Conservation (phyloP, 2,797 vertebrate genomes). For the Ataeniobius toweri region DNA sequence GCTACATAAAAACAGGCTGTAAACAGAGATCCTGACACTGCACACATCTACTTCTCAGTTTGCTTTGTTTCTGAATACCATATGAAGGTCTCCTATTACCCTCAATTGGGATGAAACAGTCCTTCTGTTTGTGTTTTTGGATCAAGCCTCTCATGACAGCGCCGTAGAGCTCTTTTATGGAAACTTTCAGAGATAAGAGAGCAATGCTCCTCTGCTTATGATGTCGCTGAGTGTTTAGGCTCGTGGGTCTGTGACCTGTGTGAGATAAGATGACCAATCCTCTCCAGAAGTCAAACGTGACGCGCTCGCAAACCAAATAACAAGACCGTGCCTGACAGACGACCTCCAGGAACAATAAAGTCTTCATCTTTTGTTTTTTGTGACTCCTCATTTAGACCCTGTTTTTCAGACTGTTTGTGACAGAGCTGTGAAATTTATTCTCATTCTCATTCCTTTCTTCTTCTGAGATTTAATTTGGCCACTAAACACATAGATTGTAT, state of each 20-base stretch:
- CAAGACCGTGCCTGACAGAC: constrained; percentile 43
- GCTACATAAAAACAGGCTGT: background rate
- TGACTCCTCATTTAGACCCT: background rate
- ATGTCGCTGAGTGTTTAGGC: constrained; percentile 4
- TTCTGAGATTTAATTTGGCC: background rate
- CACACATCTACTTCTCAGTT: too few species aligned
- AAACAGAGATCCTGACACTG: background rate
- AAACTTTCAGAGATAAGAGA: constrained; percentile 43
- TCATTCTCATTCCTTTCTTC: background rate
- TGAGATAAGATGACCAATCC: constrained; percentile 43
- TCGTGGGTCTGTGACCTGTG: constrained; percentile 31
- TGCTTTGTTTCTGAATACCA: background rate
- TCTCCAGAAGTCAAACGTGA: constrained; percentile 36
- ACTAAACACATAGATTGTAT: constrained; percentile 17
- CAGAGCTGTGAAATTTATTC: background rate
- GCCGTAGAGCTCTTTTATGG: constrained; percentile 8
- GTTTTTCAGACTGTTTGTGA: constrained; percentile 4
- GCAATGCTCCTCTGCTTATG: constrained; percentile 38
- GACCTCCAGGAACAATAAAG: constrained; percentile 11
- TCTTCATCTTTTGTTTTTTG: background rate
- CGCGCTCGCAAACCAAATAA: constrained; percentile 39
- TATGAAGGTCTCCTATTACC: constrained; percentile 9
- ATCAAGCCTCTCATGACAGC: constrained; percentile 7
- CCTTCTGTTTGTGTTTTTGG: constrained; percentile 33
- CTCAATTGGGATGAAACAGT: background rate